A percentile compares a stretch with the other conserved stretches of the same genome.
Evolutionary conservation across 2,113 vertebrate genomes (phyloP).

Genomic region (Hippopotamus amphibius): DNA sequence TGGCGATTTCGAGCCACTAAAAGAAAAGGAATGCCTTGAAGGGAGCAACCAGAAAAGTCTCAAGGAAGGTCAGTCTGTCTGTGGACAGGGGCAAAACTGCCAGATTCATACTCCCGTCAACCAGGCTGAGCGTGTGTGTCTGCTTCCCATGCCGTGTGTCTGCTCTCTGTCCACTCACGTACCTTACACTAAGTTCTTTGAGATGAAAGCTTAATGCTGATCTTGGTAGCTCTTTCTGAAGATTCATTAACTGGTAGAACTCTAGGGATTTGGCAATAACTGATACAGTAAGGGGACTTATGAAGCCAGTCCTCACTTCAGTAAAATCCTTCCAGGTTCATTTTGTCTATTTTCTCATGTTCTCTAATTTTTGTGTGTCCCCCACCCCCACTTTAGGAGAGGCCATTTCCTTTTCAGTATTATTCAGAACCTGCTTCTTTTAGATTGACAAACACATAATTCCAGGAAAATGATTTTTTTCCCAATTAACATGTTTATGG

Average conservation of each 20-base stretch:
- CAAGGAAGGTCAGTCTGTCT: slow-evolving; percentile 90
- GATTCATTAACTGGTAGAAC: neutral
- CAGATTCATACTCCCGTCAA: neutral
- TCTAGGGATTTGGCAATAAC: neutral
- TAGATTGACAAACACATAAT: slow-evolving; percentile 44
- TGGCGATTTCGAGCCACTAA: slow-evolving; percentile 85
- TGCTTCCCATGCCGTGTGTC: neutral
- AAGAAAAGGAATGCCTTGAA: slow-evolving; percentile 91
- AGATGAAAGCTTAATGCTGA: neutral
- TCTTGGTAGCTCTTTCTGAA: neutral
- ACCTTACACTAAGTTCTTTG: neutral
- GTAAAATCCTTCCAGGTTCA: neutral
- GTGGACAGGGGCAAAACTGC: slow-evolving; percentile 39
- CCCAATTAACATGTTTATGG: neutral
- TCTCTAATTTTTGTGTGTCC: neutral
- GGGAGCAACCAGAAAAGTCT: slow-evolving; percentile 89
- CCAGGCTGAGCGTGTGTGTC: neutral
- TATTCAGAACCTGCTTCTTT: slow-evolving; percentile 50
- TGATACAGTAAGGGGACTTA: neutral
- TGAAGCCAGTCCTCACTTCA: neutral
- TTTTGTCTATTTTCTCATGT: slow-evolving; percentile 57
- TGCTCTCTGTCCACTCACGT: neutral
- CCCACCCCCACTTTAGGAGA: neutral
- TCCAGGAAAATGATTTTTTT: slow-evolving; percentile 45
- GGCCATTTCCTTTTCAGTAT: slow-evolving; percentile 68